Evolutionary conservation across 92 coral and sea anemone species (phyloP), one percentile per base, ranked within the genome.

Genomic region (Zoanthus solanderi): DNA sequence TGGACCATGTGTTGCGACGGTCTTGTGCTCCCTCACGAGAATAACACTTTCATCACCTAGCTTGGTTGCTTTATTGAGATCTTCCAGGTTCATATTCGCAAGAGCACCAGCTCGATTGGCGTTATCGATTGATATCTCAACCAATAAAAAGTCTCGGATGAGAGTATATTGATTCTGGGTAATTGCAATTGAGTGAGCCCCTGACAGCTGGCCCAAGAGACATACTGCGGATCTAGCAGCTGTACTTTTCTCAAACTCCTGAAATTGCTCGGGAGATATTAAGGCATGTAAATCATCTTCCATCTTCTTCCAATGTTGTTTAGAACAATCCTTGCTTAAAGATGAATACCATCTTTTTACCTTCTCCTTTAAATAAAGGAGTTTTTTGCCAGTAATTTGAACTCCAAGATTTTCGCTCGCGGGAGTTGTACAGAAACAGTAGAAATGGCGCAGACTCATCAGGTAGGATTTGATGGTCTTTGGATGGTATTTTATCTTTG

Each of bases 101-200:
- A 92, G 16, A 7, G 87, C 94, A 17, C 94, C 90, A 61, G 92
- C 88, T 16, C 94, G 79, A 54, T 86, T 74, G 5, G 92, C 92
- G 72, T 65, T 23, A 23, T 23, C 23, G 23, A 23, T 23, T 23
- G 23, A 23, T 23, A 23, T 23, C 23, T 23, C 23, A 31, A 80
- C 83, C 53, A 92, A 37, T 32, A 92, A 75, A 63, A 92, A 92
- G 74, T 92, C 94, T 54, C 92, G 72, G 11, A 92, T 78, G 56
- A 91, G 84, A 78, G 94, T 91, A 75, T 88, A 88, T 52, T 67
- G 69, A 31, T 78, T 76, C 65, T 88, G 91, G 57, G 89, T 75
- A 30, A 91, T 52, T 72, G 34, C 75, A 23, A 23, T 23, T 23
- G 23, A 23, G 23, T 23, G 23, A 23, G 23, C 23, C 23, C 23